phyloP scores from a whole-genome alignment of 1,140 invertebrate species.

The Neotoxoptera formosana region DNA sequence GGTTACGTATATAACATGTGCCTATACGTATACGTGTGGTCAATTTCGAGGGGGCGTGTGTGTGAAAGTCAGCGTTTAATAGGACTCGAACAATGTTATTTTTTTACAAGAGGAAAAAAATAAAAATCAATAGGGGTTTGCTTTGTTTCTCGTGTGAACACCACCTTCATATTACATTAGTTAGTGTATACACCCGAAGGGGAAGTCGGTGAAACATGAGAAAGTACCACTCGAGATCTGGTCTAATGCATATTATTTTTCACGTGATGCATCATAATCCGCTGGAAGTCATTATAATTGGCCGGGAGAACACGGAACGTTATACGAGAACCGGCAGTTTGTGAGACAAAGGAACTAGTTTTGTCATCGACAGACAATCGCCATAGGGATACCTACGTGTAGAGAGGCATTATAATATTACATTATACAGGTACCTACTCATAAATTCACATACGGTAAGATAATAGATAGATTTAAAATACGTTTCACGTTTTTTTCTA shows the following conservation, averaged over 20 bases:
- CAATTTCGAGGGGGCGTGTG: conserved; percentile 38
- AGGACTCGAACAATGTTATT: conserved; percentile 14
- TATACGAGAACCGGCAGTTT: conserved; percentile 30
- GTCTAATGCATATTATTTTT: conserved; percentile 47
- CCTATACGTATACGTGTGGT: neutral
- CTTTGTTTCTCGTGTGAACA: conserved; percentile 49
- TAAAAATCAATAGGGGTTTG: conserved; percentile 39
- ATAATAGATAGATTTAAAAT: neutral
- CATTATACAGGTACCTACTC: neutral
- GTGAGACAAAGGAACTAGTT: conserved; percentile 43
- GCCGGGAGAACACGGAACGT: conserved; percentile 20
- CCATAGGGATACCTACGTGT: neutral
- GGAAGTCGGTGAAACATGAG: conserved; percentile 50
- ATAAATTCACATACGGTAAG: neutral
- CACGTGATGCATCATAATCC: conserved; percentile 45
- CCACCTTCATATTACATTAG: conserved; percentile 28
- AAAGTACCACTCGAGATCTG: conserved; percentile 38
- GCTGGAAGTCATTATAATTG: conserved; percentile 50
- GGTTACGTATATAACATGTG: neutral
- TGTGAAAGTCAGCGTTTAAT: conserved; percentile 29
- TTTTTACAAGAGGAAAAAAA: neutral
- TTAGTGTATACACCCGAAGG: conserved; percentile 8
- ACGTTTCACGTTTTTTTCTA: neutral
- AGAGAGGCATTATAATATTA: conserved; percentile 17
- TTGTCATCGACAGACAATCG: conserved; percentile 40